These are phyloP conservation scores for Melospiza georgiana DNA, from an alignment of 2,113 vertebrate genomes.

Conservation along the genomic window DNA sequence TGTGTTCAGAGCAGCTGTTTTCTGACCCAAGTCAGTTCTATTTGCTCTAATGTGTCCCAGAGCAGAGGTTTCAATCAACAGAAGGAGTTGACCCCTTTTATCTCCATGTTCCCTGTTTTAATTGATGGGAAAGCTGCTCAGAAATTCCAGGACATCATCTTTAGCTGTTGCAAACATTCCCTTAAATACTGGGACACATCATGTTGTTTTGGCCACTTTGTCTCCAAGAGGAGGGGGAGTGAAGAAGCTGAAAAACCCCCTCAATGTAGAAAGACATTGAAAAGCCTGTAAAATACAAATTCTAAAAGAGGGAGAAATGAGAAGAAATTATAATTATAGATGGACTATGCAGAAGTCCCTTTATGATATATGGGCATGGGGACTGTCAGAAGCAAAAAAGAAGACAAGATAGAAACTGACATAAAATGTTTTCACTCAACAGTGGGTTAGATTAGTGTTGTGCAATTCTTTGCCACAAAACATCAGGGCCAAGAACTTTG, in stretches of 20 bases:
- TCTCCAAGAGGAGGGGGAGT: background rate
- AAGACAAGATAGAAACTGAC: background rate
- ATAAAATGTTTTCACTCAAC: conserved; percentile 24
- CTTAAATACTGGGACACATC: background rate
- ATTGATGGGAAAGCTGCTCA: background rate
- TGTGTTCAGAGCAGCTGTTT: background rate
- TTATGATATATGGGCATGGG: background rate
- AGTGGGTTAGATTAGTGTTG: conserved; percentile 14
- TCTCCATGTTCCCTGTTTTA: background rate
- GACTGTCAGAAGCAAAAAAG: background rate
- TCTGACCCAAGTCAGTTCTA: background rate
- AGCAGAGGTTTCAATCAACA: background rate
- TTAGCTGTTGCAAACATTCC: background rate
- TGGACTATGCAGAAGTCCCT: background rate
- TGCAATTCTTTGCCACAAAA: conserved; percentile 60
- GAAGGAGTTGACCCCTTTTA: background rate
- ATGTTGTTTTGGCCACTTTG: background rate
- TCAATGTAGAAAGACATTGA: background rate
- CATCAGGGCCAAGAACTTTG: conserved; percentile 42
- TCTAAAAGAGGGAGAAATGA: background rate
- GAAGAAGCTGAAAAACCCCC: background rate
- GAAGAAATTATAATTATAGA: background rate
- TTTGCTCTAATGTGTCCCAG: background rate
- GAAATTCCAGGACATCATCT: background rate
- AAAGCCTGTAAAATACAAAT: background rate